Evolutionary conservation across 2,888 invertebrate species (phyloP).

Genomic region (Sylvicola cinctus): DNA sequence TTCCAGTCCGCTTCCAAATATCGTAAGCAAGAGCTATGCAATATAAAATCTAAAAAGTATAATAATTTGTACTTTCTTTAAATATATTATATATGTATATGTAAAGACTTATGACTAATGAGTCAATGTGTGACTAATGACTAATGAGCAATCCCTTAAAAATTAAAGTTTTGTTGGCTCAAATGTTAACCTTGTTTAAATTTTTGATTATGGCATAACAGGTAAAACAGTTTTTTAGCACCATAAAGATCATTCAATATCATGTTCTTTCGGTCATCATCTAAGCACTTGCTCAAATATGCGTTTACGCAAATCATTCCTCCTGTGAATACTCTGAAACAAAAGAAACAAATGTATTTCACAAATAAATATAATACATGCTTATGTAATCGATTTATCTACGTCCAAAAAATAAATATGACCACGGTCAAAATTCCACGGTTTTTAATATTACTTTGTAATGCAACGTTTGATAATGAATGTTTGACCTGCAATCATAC

Average conservation of each 20-base stretch:
- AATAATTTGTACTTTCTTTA: background rate
- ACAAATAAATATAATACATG: too few species aligned
- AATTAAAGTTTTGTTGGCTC: too few species aligned
- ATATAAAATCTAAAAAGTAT: conserved; percentile 17
- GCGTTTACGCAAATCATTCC: conserved; percentile 23
- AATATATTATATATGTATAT: too few species aligned
- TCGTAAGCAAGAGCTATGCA: conserved; percentile 21
- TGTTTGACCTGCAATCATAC: too few species aligned
- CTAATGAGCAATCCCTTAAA: too few species aligned
- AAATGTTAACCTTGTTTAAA: conserved; percentile 22
- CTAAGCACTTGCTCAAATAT: conserved; percentile 19
- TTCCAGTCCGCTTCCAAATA: conserved; percentile 23
- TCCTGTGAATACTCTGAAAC: conserved; percentile 19
- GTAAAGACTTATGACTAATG: too few species aligned
- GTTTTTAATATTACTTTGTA: too few species aligned
- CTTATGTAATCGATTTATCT: too few species aligned
- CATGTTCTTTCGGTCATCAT: conserved; percentile 14
- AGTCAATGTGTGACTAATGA: too few species aligned
- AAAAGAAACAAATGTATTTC: conserved; percentile 5
- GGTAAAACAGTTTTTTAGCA: conserved; percentile 18
- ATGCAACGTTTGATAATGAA: too few species aligned
- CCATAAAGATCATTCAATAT: conserved; percentile 21
- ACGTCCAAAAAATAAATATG: too few species aligned
- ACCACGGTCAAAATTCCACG: too few species aligned
- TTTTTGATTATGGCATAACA: conserved; percentile 18